phyloP scores from a whole-genome alignment of 2,113 vertebrate species.

The Microtus pennsylvanicus region DNA sequence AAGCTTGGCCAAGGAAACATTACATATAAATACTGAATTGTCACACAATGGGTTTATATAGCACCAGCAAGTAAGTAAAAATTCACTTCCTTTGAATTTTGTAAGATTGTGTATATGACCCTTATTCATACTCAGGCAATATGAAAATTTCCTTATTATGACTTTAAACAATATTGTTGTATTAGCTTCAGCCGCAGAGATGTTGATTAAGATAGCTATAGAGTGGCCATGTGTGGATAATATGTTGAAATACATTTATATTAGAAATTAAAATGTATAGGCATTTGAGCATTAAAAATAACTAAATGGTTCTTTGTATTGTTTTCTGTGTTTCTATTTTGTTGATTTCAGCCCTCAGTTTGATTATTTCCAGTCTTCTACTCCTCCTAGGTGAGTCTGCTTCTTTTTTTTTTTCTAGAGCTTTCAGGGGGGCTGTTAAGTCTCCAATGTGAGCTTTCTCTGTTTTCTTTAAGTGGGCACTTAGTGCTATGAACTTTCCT shows the following conservation, averaged over 20 bases:
- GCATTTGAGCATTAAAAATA: background rate
- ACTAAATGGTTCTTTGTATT: no score
- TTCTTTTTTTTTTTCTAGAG: no score
- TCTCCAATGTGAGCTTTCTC: no score
- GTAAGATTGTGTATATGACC: background rate
- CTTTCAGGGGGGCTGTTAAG: no score
- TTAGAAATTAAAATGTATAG: background rate
- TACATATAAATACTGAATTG: background rate
- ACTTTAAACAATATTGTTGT: background rate
- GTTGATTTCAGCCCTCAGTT: no score
- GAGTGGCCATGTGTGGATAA: background rate
- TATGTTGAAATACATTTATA: background rate
- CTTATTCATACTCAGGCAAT: background rate
- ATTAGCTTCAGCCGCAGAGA: background rate
- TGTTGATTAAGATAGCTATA: background rate
- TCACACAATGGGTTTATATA: background rate
- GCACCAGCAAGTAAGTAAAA: background rate
- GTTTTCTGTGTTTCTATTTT: no score
- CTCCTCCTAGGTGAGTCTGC: no score
- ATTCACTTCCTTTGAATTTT: constrained; percentile 58
- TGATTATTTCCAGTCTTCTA: no score
- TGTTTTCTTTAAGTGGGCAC: no score
- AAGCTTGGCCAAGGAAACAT: background rate
- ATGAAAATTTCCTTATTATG: background rate
- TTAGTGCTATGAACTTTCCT: no score